Evolutionary conservation across 2,888 invertebrate genomes (phyloP).

Genomic region (Himalopsyche tibetana): DNA sequence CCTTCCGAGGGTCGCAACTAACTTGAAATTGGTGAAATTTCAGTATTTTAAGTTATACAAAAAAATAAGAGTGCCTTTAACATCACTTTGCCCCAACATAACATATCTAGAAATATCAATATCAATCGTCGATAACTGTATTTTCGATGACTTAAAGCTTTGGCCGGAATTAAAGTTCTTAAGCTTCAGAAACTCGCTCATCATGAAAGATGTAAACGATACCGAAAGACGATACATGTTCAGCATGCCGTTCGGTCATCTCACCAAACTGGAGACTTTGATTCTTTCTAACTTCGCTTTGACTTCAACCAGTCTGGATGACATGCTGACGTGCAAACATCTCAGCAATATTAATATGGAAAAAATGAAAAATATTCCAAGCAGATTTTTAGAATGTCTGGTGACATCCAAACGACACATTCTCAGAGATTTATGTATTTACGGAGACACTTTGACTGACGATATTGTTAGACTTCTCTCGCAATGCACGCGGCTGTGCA

Average conservation of each 20-base stretch:
- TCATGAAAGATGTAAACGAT: slow-evolving; percentile 72
- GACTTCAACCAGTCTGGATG: slow-evolving; percentile 74
- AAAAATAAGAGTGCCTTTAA: slow-evolving; percentile 75
- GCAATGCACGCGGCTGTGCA: slow-evolving; percentile 72
- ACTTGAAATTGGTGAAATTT: slow-evolving; percentile 76
- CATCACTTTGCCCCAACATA: slow-evolving; percentile 75
- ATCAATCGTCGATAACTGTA: slow-evolving; percentile 77
- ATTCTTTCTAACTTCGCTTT: slow-evolving; percentile 76
- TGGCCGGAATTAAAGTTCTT: slow-evolving; percentile 76
- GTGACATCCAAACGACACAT: slow-evolving; percentile 72
- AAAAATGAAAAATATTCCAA: slow-evolving; percentile 77
- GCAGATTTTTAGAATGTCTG: slow-evolving; percentile 74
- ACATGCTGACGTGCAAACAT: slow-evolving; percentile 74
- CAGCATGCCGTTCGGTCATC: slow-evolving; percentile 75
- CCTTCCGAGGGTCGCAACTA: slow-evolving; percentile 76
- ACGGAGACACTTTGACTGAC: slow-evolving; percentile 76
- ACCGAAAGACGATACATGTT: slow-evolving; percentile 75
- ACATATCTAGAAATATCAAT: slow-evolving; percentile 77
- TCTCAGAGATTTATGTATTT: slow-evolving; percentile 74
- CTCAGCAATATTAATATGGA: slow-evolving; percentile 77
- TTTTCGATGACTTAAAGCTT: slow-evolving; percentile 75
- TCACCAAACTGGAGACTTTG: slow-evolving; percentile 73
- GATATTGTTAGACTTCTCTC: slow-evolving; percentile 74
- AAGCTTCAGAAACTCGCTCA: slow-evolving; percentile 76
- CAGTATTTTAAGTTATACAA: slow-evolving; percentile 78